Conservation (phyloP, 2,888 invertebrate genomes). For the Ichneumoninae sp. region DNA sequence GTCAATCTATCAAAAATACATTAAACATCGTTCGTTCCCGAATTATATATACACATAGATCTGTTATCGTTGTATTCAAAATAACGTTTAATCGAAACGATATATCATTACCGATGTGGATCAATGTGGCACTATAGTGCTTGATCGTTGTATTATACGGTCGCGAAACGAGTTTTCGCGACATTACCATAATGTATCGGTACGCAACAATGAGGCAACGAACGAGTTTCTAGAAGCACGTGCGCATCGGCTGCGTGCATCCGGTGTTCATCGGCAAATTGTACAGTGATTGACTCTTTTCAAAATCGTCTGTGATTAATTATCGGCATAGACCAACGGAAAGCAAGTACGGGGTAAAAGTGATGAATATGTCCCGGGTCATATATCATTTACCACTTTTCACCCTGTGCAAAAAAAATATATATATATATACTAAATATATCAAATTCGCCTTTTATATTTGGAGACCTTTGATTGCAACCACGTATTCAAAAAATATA, state of each 20-base stretch:
- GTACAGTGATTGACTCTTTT: background rate
- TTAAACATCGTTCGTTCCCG: slow-evolving; percentile 44
- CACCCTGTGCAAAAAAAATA: background rate
- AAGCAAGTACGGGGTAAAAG: background rate
- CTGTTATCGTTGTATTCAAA: slow-evolving; percentile 28
- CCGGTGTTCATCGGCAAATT: slow-evolving; percentile 2
- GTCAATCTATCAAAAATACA: slow-evolving; percentile 60
- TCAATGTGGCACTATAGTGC: slow-evolving; percentile 15
- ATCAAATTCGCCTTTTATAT: too few relatives aligned
- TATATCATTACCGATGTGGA: slow-evolving; percentile 29
- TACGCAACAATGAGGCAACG: slow-evolving; percentile 24
- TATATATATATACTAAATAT: too few relatives aligned
- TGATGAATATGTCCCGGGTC: background rate
- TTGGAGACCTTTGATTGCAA: too few relatives aligned
- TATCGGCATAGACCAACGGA: background rate
- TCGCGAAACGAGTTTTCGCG: slow-evolving; percentile 47
- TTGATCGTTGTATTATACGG: background rate
- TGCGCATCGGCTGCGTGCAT: slow-evolving; percentile 12
- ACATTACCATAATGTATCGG: slow-evolving; percentile 51
- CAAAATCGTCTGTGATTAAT: background rate
- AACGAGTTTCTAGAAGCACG: slow-evolving; percentile 49
- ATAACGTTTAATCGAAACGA: slow-evolving; percentile 53
- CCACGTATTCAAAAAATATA: too few relatives aligned
- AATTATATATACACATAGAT: slow-evolving; percentile 1
- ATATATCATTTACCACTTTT: background rate